Percentiles rank a stretch among this genome's conserved stretches.
These are phyloP conservation scores for Caenorhabditis becei DNA, from an alignment of 2,888 invertebrate species.

Conservation along the genomic window DNA sequence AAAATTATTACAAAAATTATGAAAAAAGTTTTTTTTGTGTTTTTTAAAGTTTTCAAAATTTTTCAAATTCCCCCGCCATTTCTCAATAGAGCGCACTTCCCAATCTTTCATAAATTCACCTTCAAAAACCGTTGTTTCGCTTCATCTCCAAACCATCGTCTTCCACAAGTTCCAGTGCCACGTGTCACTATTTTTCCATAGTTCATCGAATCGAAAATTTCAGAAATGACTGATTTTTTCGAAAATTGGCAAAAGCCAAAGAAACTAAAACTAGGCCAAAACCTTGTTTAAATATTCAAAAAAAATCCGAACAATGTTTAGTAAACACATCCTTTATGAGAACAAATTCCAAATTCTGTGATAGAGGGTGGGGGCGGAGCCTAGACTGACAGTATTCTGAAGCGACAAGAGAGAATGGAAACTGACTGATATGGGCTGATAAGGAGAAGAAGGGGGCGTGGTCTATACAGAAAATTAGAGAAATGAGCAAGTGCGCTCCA, in stretches of 20 bases:
- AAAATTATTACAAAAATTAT: no score
- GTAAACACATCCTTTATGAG: constrained; percentile 31
- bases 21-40: no score
- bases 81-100: no score
- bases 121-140: constrained; percentile 39
- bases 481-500: no score
- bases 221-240: not conserved
- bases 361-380: not conserved
- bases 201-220: constrained; percentile 9
- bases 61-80: no score
- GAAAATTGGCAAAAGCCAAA: not conserved
- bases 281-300: constrained; percentile 4
- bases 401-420: not conserved
- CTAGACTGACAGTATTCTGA: not conserved
- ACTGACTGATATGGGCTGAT: constrained; percentile 19
- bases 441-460: not conserved
- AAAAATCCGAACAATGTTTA: not conserved
- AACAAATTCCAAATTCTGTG: constrained; percentile 12
- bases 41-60: no score
- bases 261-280: constrained; percentile 21
- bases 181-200: not conserved
- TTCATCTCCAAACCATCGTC: constrained; percentile 25
- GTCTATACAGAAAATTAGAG: constrained; percentile 30
- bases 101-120: constrained; percentile 10
- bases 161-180: not conserved